phyloP scores from a whole-genome alignment of 2,113 vertebrate genomes.

The Oryzias celebensis region DNA sequence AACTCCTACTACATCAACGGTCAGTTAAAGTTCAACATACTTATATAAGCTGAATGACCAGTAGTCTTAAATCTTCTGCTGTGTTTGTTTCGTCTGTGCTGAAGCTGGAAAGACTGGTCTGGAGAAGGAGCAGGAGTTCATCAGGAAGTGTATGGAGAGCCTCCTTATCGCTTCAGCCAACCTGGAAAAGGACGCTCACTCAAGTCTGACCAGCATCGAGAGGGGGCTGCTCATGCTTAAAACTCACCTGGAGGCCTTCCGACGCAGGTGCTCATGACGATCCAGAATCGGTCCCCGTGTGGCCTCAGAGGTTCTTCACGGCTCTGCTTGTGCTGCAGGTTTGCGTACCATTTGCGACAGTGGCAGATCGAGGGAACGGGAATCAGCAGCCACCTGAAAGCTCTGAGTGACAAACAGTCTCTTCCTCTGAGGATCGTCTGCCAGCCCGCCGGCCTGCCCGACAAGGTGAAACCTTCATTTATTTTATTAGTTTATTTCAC shows the following conservation, averaged over 20 bases:
- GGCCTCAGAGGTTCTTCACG: too few relatives aligned
- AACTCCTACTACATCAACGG: slow-evolving; percentile 99
- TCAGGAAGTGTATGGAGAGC: slow-evolving; percentile 99
- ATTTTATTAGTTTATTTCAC: background rate
- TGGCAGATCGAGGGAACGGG: slow-evolving; percentile 99
- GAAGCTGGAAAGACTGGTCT: slow-evolving; percentile 91
- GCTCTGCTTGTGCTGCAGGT: slow-evolving; percentile 72
- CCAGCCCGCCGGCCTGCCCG: slow-evolving; percentile 95
- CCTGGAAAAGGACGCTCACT: slow-evolving; percentile 92
- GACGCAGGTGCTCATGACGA: slow-evolving; percentile 82
- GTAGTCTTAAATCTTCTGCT: too few relatives aligned
- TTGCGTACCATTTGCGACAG: slow-evolving; percentile 96
- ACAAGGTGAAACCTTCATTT: slow-evolving; percentile 78
- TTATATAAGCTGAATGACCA: background rate
- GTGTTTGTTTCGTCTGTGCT: too few relatives aligned
- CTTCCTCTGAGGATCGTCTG: slow-evolving; percentile 95
- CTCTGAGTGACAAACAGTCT: slow-evolving; percentile 97
- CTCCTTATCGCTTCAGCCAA: slow-evolving; percentile 95
- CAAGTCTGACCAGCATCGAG: slow-evolving; percentile 96
- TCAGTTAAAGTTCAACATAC: slow-evolving; percentile 53
- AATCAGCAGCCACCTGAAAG: slow-evolving; percentile 98
- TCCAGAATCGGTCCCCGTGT: too few relatives aligned
- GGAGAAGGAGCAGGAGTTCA: slow-evolving; percentile 99
- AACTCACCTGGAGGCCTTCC: slow-evolving; percentile 97
- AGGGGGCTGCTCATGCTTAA: slow-evolving; percentile 97